Evolutionary conservation across 2,113 vertebrate species (phyloP).

Genomic region (Apus apus): DNA sequence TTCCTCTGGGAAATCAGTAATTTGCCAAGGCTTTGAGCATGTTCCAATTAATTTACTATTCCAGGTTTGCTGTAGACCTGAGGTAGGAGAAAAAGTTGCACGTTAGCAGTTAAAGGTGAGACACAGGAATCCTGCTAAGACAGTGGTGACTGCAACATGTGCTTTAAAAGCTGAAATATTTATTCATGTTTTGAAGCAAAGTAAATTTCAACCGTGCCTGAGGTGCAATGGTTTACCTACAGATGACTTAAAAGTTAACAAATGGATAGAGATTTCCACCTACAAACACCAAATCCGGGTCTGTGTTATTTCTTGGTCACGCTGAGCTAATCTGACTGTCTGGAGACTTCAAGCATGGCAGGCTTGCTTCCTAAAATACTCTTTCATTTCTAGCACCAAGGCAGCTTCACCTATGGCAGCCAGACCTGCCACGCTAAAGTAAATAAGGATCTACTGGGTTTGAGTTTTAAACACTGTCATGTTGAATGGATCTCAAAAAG

Average conservation of each 20-base stretch:
- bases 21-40: slow-evolving; percentile 17
- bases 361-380: not conserved
- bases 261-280: not conserved
- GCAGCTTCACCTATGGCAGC: not conserved
- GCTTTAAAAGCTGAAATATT: slow-evolving; percentile 5
- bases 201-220: not conserved
- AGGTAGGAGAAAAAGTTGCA: not conserved
- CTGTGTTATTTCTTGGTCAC: not conserved
- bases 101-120: not conserved
- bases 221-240: not conserved
- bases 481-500: not conserved
- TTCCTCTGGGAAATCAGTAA: slow-evolving; percentile 70
- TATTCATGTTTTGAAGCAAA: not conserved
- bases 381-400: not conserved
- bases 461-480: not conserved
- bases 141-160: not conserved
- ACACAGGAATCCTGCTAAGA: not conserved
- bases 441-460: not conserved
- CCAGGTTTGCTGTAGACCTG: not conserved
- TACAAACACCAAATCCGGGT: not conserved
- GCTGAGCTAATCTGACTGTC: not conserved
- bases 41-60: slow-evolving; percentile 44
- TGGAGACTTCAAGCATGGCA: not conserved
- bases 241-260: not conserved
- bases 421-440: not conserved